These are phyloP conservation scores for Chamaedrilus cognettii DNA, from an alignment of 2,888 invertebrate species.

Conservation along the genomic window DNA sequence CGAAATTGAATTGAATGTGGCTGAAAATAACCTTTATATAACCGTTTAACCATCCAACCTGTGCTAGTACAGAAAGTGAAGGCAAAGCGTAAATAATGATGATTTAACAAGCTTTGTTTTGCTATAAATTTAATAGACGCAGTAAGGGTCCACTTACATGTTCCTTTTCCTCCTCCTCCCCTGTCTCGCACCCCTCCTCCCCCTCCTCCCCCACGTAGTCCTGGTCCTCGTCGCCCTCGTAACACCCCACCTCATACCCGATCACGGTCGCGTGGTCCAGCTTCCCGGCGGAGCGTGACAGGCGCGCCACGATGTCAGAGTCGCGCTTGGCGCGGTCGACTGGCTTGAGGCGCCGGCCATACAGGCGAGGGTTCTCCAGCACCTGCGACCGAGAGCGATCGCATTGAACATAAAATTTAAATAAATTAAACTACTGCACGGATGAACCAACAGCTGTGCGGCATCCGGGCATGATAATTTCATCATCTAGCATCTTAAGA, in stretches of 20 bases:
- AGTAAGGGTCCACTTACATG: too few species aligned
- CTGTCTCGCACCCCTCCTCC: slow-evolving; percentile 2
- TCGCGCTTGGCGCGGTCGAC: slow-evolving; percentile 53
- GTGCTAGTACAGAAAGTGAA: too few species aligned
- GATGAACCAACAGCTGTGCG: neutral
- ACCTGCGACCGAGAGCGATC: slow-evolving; percentile 57
- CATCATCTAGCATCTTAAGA: too few species aligned
- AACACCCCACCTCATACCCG: slow-evolving; percentile 71
- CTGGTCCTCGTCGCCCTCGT: slow-evolving; percentile 47
- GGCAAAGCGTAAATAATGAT: too few species aligned
- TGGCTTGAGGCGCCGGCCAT: slow-evolving; percentile 47
- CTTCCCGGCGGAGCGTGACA: slow-evolving; percentile 80
- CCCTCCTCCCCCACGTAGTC: slow-evolving; percentile 34
- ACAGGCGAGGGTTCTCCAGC: slow-evolving; percentile 69
- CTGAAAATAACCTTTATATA: too few species aligned
- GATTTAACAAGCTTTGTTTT: too few species aligned
- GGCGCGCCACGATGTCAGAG: slow-evolving; percentile 69
- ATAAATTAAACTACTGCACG: neutral
- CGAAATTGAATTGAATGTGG: too few species aligned
- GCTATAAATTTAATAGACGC: too few species aligned
- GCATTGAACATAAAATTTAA: neutral
- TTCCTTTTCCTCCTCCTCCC: neutral
- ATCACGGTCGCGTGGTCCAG: slow-evolving; percentile 85
- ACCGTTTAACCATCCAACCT: too few species aligned
- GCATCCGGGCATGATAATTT: neutral